phyloP scores from a whole-genome alignment of 2,113 vertebrate species.

The Turnix velox region DNA sequence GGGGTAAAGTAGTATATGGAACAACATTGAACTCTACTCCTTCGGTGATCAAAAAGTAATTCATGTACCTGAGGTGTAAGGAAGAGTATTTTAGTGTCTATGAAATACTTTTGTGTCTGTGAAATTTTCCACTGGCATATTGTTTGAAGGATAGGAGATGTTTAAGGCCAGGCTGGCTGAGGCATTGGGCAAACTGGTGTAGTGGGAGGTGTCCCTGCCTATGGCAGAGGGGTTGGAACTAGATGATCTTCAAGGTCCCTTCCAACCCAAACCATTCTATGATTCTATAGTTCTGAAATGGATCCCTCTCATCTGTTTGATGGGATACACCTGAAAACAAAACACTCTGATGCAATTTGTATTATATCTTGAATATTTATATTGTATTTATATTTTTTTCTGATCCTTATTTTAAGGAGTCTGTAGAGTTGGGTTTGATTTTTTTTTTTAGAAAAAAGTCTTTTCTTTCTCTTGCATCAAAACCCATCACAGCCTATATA shows the following conservation, averaged over 20 bases:
- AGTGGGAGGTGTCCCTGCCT: too few species aligned
- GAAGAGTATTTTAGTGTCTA: neutral
- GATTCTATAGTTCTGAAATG: neutral
- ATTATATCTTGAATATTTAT: neutral
- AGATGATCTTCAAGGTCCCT: too few species aligned
- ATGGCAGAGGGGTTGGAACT: too few species aligned
- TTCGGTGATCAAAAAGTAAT: neutral
- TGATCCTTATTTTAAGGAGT: neutral
- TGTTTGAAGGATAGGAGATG: neutral
- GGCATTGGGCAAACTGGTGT: too few species aligned
- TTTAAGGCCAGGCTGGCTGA: too few species aligned
- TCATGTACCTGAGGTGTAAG: neutral
- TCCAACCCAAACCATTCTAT: too few species aligned
- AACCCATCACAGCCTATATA: neutral
- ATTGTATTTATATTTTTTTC: too few species aligned
- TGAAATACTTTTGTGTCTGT: neutral
- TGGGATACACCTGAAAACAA: neutral
- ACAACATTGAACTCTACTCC: neutral
- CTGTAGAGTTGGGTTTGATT: neutral
- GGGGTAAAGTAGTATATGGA: neutral
- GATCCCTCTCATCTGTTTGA: neutral
- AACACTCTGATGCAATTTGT: neutral
- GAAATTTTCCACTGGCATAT: neutral
- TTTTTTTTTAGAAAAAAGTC: neutral
- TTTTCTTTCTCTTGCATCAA: neutral